A percentile compares a stretch with the other conserved stretches of the same genome.
Conservation (phyloP, 2,113 vertebrate genomes). For the Ictidomys tridecemlineatus region DNA sequence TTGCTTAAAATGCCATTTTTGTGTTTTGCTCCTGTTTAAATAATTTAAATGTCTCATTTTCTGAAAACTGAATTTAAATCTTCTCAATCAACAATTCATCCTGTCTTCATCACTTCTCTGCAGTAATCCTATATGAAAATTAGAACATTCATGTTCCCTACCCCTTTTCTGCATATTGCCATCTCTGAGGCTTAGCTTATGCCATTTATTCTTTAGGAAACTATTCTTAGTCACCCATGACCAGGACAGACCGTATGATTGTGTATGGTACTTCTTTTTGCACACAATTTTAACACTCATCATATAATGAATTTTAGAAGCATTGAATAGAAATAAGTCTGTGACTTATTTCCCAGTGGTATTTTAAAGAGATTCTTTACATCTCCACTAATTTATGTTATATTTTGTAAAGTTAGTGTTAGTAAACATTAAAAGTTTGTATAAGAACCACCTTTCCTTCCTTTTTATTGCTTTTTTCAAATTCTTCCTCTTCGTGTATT, state of each 20-base stretch:
- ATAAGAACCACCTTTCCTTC: too few species aligned
- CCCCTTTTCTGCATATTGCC: neutral
- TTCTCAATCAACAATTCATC: neutral
- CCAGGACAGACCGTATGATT: neutral
- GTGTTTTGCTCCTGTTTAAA: neutral
- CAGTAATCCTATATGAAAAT: neutral
- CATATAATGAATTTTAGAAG: neutral
- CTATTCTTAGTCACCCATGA: neutral
- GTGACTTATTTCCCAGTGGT: neutral
- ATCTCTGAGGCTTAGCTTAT: neutral
- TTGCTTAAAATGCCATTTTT: neutral
- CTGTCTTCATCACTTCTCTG: neutral
- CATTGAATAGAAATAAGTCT: neutral
- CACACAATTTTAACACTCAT: neutral
- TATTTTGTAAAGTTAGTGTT: too few species aligned
- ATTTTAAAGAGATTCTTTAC: neutral
- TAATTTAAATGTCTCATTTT: neutral
- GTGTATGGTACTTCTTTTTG: neutral
- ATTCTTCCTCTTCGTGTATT: neutral
- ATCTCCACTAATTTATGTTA: too few species aligned
- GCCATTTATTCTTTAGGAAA: neutral
- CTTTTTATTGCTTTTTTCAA: neutral
- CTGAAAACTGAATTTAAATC: neutral
- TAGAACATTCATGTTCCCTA: neutral
- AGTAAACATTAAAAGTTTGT: too few species aligned